Conservation (phyloP, 2,113 vertebrate genomes). For the Trogon melanurus region DNA sequence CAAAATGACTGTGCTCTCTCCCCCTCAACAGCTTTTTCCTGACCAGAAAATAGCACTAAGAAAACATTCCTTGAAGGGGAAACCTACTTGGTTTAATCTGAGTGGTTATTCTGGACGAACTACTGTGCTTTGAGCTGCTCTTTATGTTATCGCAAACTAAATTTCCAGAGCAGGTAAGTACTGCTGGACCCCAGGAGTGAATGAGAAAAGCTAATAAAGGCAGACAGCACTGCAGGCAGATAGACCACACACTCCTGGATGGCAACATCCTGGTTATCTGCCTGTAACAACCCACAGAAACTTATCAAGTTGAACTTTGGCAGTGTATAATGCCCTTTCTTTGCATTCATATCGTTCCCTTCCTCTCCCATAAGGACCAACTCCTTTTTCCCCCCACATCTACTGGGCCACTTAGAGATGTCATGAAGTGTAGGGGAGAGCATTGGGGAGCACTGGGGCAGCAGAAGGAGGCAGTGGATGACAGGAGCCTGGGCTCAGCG, state of each 20-base stretch:
- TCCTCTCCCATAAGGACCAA: not conserved
- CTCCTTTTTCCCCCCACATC: not conserved
- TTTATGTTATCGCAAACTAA: not conserved
- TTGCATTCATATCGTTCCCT: rapidly evolving
- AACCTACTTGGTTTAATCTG: not conserved
- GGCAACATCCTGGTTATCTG: not conserved
- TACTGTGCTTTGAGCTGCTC: not conserved
- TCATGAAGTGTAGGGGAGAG: not conserved
- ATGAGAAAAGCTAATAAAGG: not conserved
- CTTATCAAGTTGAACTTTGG: not conserved
- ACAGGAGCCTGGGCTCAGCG: rapidly evolving
- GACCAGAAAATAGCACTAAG: not conserved
- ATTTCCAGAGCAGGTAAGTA: not conserved
- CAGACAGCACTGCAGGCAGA: not conserved
- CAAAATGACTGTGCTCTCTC: not conserved
- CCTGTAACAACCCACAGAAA: not conserved
- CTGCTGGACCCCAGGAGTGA: not conserved
- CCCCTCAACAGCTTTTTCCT: not conserved
- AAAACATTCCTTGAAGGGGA: not conserved
- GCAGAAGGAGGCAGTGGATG: not conserved
- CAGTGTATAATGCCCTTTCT: rapidly evolving
- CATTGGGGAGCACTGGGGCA: rapidly evolving
- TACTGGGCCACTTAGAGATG: rapidly evolving
- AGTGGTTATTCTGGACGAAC: not conserved
- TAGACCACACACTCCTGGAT: rapidly evolving